Base-by-base conservation (phyloP, 1,140 invertebrate species). In the Hycleus phaleratus region DNA sequence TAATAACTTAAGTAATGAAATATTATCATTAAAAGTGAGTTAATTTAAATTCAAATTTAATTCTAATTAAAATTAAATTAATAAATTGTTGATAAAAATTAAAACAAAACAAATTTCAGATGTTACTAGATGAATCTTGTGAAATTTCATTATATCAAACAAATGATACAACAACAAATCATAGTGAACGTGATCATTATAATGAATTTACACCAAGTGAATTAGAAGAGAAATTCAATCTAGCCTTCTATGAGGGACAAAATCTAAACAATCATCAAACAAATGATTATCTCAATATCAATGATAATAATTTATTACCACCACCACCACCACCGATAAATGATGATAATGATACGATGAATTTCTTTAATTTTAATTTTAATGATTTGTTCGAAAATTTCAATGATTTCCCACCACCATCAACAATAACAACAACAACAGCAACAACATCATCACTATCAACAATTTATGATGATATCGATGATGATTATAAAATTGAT, bases 191-290 rank as follows among this genome's bases (percentile, higher is more conserved):
- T 48, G 58, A 66, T 42, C 62, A 62, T 12, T 38, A 64, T 11
- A 64, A 59, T 38, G 59, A 68, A 38, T 58, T 63, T 25, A 68
- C 65, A 11, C 71, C 71, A 64, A 58, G 51, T 9, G 71, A 71
- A 59, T 54, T 73, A 3, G 65, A 70, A 63, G 68, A 71, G 42
- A 73, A 73, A 58, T 73, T 73, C 59, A 72, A 71, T 47, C 49
- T 69, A 7, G 72, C 72, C 4, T 73, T 73, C 46, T 71, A 72
- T 59, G 68, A 73, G 45, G 68, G 68, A 3, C 71, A 73, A 53
- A 60, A 62, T 11, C 49, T 64, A 4, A 53, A 59, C 10, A 64
- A 18, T 18, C 18, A 18, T 18, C 18, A 64, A 58, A 51, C 32
- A 32, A 32, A 25, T 25, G 64, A 68, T 24, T 60, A 64, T 38